Evolutionary conservation across 2,797 vertebrate species (phyloP), one percentile per base, ranked within the genome.

Genomic region (Takifugu ocellatus): DNA sequence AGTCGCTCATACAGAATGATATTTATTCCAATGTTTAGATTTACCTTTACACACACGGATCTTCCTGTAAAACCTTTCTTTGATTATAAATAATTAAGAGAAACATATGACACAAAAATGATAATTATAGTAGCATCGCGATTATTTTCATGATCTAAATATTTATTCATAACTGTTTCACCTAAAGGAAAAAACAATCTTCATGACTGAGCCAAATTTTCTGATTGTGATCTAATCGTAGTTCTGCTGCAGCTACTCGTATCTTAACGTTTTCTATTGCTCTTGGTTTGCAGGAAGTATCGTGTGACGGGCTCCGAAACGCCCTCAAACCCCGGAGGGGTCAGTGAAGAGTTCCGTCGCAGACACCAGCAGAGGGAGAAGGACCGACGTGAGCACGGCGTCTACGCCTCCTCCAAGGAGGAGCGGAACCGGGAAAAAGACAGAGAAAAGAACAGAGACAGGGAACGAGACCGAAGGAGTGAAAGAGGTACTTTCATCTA

Each of bases 371-470:
- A 98, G 81, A 91, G 97, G 57, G 96, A 98, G 66, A 92, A 87
- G 63, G 96, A 98, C 25, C 88, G 94, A 2, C 92, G 96, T 7
- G 96, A 96, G 24, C 97, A 98, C 0, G 96, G 96, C 3, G 94
- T 99, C 42, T 98, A 93, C 8, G 94, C 95, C 0, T 98, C 95
- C 0, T 99, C 97, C 56, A 98, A 97, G 84, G 97, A 98, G 54
- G 95, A 96, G 55, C 93, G 79, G 54, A 93, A 90, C 39, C 82
- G 77, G 58, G 87, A 92, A 2, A 86, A 85, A 76, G 94, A 94
- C 52, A 60, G 83, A 1, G 92, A 94, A 11, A 90, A 76, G 55
- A 91, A 84, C 72, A 89, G 90, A 71, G 87, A 90, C 33, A 85
- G 84, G 12, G 81, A 81, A 54, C 77, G 79, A 77, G 95, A 96